phyloP scores from a whole-genome alignment of 2,888 invertebrate genomes.

The Ceriagrion tenellum region DNA sequence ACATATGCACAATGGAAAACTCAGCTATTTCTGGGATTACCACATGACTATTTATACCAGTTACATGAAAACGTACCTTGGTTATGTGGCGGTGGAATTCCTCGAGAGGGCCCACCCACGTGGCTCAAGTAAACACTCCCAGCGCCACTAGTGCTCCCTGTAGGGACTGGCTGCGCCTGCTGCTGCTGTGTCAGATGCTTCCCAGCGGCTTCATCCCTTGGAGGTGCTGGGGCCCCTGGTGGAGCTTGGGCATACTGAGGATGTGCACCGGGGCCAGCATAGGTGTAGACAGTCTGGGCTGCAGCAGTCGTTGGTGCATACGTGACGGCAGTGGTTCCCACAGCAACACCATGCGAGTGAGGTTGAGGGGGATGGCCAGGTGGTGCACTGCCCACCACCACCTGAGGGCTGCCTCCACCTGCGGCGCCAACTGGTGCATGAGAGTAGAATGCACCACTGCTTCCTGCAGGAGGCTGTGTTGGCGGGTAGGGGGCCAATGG shows the following conservation, averaged over 20 bases:
- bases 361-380: conserved; percentile 55
- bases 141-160: conserved; percentile 23
- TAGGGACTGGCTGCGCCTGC: background rate
- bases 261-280: conserved; percentile 77
- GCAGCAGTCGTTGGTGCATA: conserved; percentile 72
- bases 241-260: conserved; percentile 78
- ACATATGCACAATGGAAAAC: no score
- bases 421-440: conserved; percentile 57
- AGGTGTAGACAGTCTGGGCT: conserved; percentile 77
- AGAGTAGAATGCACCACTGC: conserved; percentile 64
- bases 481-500: conserved; percentile 73
- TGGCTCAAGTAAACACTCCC: conserved; percentile 71
- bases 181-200: conserved; percentile 70
- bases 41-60: background rate
- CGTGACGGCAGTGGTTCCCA: conserved; percentile 70
- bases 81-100: conserved; percentile 69
- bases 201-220: conserved; percentile 70
- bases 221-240: conserved; percentile 71
- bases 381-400: conserved; percentile 47
- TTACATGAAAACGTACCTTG: conserved; percentile 68
- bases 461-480: conserved; percentile 58
- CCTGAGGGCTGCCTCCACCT: conserved; percentile 22
- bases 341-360: conserved; percentile 35
- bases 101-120: conserved; percentile 72
- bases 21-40: no score